These are phyloP conservation scores for Phrynosoma platyrhinos DNA, from an alignment of 2,113 vertebrate genomes.

Conservation along the genomic window DNA sequence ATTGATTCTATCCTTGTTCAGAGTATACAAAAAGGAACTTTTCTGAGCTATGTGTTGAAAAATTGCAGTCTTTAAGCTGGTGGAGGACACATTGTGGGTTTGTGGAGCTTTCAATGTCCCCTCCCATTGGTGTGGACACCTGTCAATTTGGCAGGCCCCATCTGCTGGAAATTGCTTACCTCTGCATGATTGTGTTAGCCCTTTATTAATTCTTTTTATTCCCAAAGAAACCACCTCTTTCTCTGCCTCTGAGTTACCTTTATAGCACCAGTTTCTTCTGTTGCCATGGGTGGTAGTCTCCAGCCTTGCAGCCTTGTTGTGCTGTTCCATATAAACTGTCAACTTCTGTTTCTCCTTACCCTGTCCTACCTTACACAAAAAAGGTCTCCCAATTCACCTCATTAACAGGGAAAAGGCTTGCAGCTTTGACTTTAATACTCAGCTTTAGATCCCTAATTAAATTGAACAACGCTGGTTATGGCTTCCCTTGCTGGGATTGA, in stretches of 20 bases:
- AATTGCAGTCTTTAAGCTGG: neutral
- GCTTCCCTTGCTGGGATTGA: conserved; percentile 15
- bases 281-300: neutral
- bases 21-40: too few relatives aligned
- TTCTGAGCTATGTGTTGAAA: too few relatives aligned
- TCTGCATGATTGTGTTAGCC: neutral
- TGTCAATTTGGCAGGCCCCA: too few relatives aligned
- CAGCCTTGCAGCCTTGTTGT: neutral
- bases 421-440: conserved; percentile 18
- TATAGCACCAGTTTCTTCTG: neutral
- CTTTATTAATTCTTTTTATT: neutral
- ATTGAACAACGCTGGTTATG: conserved; percentile 5
- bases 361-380: neutral
- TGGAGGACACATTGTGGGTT: neutral
- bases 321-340: neutral
- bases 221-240: neutral
- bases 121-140: too few relatives aligned
- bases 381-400: conserved; percentile 27
- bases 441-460: conserved; percentile 40
- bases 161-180: neutral
- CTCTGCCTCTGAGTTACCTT: neutral
- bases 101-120: too few relatives aligned
- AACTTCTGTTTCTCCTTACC: neutral
- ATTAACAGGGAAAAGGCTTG: conserved; percentile 17
- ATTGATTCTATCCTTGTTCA: too few relatives aligned